Evolutionary conservation across 2,113 vertebrate genomes (phyloP), one percentile per base, ranked within the genome.

Genomic region (Scomber colias): DNA sequence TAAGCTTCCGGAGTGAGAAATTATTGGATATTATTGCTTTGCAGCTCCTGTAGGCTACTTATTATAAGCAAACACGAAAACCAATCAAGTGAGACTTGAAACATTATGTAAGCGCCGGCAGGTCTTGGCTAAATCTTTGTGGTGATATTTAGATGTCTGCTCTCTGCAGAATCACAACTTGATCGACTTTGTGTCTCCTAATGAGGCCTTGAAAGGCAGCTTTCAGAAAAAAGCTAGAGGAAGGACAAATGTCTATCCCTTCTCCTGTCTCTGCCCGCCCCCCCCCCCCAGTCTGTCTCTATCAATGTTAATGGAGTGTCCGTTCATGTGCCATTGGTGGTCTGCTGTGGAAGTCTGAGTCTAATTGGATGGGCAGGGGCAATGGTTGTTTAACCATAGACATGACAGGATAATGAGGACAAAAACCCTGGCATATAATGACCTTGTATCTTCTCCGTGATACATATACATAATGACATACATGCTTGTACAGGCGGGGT

Each of bases 61-160:
- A 87, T 75, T 71, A 87, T 78, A 73, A 75, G 86, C 62, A 90
- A 87, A 87, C 68, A 87, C 64, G 48, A 72, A 88, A 91, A 81
- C 45, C 63, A 84, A 60, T 88, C 75, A 84, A 78, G 75, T 71
- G 61, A 79, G 64, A 88, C 77, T 56, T 30, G 35, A 72, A 72
- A 79, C 56, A 87, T 85, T 70, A 65, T 73, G 79, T 49, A 71
- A 88, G 9, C 57, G 15, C n/a, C 3, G 0, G 45, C 76, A 72
- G 30, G 27, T n/a, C 35, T 24, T 3, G 19, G 45, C 31, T 56
- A 82, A 69, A 82, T 71, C 71, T 56, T 67, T 19, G n/a, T 3
- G 53, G 77, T 48, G 19, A 78, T 75, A 55, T 62, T 80, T 45
- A 56, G 51, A 75, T 72, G 2, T n/a, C 21, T 69, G 69, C 77